A percentile compares a stretch with the other conserved stretches of the same genome.
These are phyloP conservation scores for Lepus europaeus DNA, from an alignment of 2,113 vertebrate genomes.

Conservation along the genomic window DNA sequence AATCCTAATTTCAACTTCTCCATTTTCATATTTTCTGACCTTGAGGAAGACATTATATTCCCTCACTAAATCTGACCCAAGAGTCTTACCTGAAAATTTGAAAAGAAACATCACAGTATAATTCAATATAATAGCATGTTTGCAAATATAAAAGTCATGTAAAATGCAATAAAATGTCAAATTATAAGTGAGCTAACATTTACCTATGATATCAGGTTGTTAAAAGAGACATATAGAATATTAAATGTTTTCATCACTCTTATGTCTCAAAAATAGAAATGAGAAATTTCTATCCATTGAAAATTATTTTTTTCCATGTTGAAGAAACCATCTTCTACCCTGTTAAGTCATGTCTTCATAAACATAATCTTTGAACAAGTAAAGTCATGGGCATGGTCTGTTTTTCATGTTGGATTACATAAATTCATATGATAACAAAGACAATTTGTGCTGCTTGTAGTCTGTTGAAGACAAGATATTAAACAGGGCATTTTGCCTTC, in stretches of 20 bases:
- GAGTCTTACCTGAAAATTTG: not conserved
- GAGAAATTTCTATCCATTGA: slow-evolving; percentile 2
- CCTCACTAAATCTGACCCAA: not conserved
- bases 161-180: not conserved
- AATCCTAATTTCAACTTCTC: slow-evolving; percentile 38
- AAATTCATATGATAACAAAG: not conserved
- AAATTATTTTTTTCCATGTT: not conserved
- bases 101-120: not conserved
- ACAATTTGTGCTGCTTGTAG: not conserved
- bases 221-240: not conserved
- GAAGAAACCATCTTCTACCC: not conserved
- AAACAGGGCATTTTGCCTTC: not conserved
- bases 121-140: not conserved
- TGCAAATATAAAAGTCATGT: not conserved
- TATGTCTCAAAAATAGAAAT: slow-evolving; percentile 20
- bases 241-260: slow-evolving; percentile 22
- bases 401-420: not conserved
- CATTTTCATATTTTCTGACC: not conserved
- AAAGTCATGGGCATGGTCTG: not conserved
- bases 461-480: not conserved
- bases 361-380: not conserved
- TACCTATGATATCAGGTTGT: slow-evolving; percentile 10
- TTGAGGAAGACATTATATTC: not conserved
- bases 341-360: not conserved
- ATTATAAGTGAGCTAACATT: slow-evolving; percentile 45